These are phyloP conservation scores for Theristicus caerulescens DNA, from an alignment of 2,113 vertebrate species.

Conservation along the genomic window DNA sequence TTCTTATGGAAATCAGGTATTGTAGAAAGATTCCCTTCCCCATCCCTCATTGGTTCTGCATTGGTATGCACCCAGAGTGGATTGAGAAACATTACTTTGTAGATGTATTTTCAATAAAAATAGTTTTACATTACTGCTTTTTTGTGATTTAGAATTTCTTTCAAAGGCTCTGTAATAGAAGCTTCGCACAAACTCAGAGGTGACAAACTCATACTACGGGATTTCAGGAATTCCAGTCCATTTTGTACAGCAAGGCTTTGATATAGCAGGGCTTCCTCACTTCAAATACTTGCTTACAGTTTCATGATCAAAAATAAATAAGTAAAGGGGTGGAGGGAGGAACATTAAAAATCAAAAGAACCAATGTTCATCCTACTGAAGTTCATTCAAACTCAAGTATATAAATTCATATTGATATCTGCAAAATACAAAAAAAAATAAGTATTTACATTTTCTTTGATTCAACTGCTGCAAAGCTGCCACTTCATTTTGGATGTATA, in stretches of 20 bases:
- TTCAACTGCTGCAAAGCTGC: neutral
- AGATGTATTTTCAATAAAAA: slow-evolving; percentile 85
- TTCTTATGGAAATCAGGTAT: slow-evolving; percentile 73
- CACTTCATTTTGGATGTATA: neutral
- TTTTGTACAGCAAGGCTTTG: neutral
- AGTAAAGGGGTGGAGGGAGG: neutral
- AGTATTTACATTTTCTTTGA: neutral
- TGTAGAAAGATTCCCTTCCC: slow-evolving; percentile 61
- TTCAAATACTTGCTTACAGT: neutral
- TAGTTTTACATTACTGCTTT: slow-evolving; percentile 77
- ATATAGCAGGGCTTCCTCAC: neutral
- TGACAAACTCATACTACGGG: neutral
- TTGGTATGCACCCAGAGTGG: slow-evolving; percentile 51
- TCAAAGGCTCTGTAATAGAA: neutral
- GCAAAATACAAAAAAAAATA: neutral
- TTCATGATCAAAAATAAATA: neutral
- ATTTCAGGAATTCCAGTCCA: neutral
- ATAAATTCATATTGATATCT: neutral
- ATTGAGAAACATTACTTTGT: slow-evolving; percentile 77
- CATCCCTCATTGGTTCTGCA: slow-evolving; percentile 55
- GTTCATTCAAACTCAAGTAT: neutral
- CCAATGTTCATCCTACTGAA: neutral
- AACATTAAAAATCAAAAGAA: neutral
- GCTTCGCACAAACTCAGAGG: neutral
- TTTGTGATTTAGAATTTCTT: slow-evolving; percentile 27